Percentiles rank a stretch among this genome's conserved stretches.
phyloP scores from a whole-genome alignment of 2,113 vertebrate species.

The Sialia sialis region DNA sequence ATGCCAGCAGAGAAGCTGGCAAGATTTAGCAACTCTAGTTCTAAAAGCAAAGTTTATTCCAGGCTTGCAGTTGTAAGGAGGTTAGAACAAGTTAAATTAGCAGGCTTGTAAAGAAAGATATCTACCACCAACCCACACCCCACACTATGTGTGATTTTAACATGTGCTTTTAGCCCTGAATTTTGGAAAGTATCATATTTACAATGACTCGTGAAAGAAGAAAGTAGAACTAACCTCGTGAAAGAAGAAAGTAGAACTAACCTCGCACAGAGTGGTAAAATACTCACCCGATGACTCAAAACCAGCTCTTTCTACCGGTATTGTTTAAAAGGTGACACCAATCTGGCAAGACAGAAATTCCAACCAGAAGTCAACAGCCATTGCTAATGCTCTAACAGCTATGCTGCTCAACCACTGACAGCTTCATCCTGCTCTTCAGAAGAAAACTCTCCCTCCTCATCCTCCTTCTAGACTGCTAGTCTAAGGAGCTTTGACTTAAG shows the following conservation, averaged over 20 bases:
- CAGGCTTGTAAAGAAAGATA: not conserved
- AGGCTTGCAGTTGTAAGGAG: not conserved
- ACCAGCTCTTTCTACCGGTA: not conserved
- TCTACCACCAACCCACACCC: not conserved
- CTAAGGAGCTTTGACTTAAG: not conserved
- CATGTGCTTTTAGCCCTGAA: not conserved
- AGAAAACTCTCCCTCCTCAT: not conserved
- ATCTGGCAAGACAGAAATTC: not conserved
- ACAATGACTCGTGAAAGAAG: not conserved
- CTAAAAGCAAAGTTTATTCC: not conserved
- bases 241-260: constrained; percentile 27
- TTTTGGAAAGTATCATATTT: not conserved
- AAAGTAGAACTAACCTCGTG: constrained; percentile 9
- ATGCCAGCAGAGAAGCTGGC: not conserved
- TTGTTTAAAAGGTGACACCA: not conserved
- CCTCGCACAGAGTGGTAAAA: not conserved
- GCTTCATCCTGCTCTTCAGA: not conserved
- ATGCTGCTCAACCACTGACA: not conserved
- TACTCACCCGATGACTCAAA: constrained; percentile 37
- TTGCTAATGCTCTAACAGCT: not conserved
- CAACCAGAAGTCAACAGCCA: not conserved
- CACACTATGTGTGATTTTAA: not conserved
- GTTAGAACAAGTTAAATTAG: not conserved
- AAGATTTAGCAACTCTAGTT: not conserved
- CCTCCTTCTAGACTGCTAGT: not conserved